Conservation (phyloP, 2,797 vertebrate genomes). For the Muraenolepis orangiensis region DNA sequence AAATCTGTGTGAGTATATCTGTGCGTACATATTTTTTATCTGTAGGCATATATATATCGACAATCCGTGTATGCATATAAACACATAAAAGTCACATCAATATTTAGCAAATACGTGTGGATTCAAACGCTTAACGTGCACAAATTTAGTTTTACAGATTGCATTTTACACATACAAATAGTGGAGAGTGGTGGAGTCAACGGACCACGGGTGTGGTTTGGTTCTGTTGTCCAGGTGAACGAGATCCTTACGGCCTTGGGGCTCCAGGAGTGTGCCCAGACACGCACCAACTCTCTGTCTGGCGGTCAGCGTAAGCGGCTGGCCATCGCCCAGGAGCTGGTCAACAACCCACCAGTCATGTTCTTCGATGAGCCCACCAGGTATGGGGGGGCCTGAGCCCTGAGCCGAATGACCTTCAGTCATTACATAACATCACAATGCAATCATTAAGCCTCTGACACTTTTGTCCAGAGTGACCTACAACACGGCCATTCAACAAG, state of each 20-base stretch:
- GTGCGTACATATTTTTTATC: too few relatives aligned
- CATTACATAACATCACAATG: too few relatives aligned
- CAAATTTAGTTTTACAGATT: neutral
- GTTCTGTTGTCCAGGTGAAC: constrained; percentile 85
- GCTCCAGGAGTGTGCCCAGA: constrained; percentile 87
- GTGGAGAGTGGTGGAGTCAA: neutral
- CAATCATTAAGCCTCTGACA: too few relatives aligned
- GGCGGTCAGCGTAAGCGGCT: constrained; percentile 91
- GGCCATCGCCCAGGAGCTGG: constrained; percentile 91
- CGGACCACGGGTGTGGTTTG: neutral
- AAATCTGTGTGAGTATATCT: neutral
- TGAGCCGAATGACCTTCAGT: too few relatives aligned
- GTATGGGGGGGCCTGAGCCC: constrained; percentile 55
- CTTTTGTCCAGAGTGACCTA: too few relatives aligned
- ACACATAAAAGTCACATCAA: neutral
- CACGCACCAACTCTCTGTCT: constrained; percentile 83
- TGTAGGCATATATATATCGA: too few relatives aligned
- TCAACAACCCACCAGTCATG: constrained; percentile 96
- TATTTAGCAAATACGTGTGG: neutral
- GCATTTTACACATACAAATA: neutral
- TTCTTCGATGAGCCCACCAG: constrained; percentile 97
- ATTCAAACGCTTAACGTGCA: neutral
- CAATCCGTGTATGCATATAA: neutral
- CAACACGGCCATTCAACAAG: too few relatives aligned
- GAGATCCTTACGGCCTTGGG: constrained; percentile 91